Base-by-base conservation (phyloP, 1,140 invertebrate genomes). In the Diabrotica virgifera region DNA sequence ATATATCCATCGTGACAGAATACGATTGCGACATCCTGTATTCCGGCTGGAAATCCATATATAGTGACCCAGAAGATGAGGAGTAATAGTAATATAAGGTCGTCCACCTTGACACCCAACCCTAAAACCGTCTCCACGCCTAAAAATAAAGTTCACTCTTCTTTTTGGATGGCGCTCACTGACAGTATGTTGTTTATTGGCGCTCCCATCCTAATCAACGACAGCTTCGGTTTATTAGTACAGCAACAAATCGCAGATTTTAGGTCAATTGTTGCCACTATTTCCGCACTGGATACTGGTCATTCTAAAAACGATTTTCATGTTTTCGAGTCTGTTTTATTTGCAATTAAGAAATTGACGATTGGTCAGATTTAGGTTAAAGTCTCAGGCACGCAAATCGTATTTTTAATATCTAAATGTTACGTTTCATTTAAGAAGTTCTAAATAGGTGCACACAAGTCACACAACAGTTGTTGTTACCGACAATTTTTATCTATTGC, bases 91-190 rank as follows among this genome's bases (percentile, higher is more conserved):
- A n/a, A 46, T 46, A 46, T 46, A 46, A 46, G 40, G 40, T 46
- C 40, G 40, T 46, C 40, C n/a, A 46, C 40, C 40, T 46, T 46
- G 40, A 46, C 40, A 46, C 40, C 40, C 40, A 46, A 46, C 40
- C 40, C 40, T 46, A 46, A 46, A 46, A 8, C 8, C n/a, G 8
- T 10, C n/a, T n/a, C n/a, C 40, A 8, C 8, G 8, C n/a, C 40
- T n/a, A 8, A 46, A 46, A 46, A 46, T 46, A 46, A 46, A 46
- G n/a, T 46, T 46, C 8, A 46, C 40, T 46, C 8, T n/a, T 46
- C n/a, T 46, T 46, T 46, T 46, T n/a, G 40, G 40, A 46, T 46
- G 40, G 40, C 40, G 40, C 40, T 46, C 8, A 6, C 8, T 10
- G 8, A 46, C 40, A n/a, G 40, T 46, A n/a, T 46, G 40, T 46